Evolutionary conservation across 2,797 vertebrate genomes (phyloP), one percentile per base, ranked within the genome.

Genomic region (Enteromius thamalakanensis): DNA sequence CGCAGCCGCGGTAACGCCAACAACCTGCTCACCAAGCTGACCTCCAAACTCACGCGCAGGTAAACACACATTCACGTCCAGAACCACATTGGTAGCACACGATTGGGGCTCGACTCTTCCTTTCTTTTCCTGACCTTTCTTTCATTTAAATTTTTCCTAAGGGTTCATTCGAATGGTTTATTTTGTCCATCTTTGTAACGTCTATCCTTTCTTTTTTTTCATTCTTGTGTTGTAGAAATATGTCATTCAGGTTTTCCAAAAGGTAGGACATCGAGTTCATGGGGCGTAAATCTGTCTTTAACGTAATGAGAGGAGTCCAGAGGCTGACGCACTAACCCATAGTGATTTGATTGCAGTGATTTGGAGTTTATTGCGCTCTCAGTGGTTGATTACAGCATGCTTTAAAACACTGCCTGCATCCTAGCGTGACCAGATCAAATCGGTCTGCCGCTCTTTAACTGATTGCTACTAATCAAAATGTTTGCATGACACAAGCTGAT

Each of bases 201-300:
- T 87, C 89, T 90, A 87, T 89, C 89, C 89, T 87, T 93, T 91
- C 91, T 92, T 45, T 45, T 45, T 45, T 91, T 92, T 91, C 93
- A 91, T 94, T 94, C 92, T 95, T 95, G 95, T 97, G 95, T 99
- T 99, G 94, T 99, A 99, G 97, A 99, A 99, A 99, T 96, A 98
- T 99, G 98, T 99, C 97, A 96, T 98, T 99, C 98, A 99, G 98
- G 96, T 99, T 99, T 98, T 95, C 98, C 96, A 99, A 99, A 99
- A 99, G 98, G 98, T 99, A 99, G 97, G 98, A 97, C 93, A 94
- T 95, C 88, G 94, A 91, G 81, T 88, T 85, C 87, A 80, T 79
- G 64, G 83, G 82, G 62, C 65, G 70, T 83, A 70, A 86, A 75
- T 82, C 45, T 83, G 60, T 82, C 71, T 67, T 88, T 86, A 88